Conservation (phyloP, 2,113 vertebrate species). For the Rhinolophus ferrumequinum region DNA sequence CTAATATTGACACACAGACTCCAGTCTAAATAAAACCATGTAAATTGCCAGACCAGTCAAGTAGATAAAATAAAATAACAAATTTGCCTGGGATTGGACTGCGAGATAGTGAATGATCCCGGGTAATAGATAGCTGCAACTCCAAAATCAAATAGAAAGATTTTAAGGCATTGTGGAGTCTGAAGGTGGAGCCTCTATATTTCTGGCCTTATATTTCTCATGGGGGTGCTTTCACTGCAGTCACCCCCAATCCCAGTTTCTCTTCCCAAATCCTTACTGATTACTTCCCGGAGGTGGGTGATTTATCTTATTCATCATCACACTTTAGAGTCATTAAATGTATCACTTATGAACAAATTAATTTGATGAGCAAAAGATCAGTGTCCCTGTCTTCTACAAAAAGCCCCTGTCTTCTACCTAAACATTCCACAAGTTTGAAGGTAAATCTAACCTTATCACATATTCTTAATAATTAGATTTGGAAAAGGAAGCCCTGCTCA, state of each 20-base stretch:
- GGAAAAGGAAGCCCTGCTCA: background rate
- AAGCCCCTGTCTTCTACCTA: background rate
- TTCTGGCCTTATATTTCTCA: background rate
- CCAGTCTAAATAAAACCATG: background rate
- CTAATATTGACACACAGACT: background rate
- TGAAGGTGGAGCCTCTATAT: background rate
- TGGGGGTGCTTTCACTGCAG: background rate
- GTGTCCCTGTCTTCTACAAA: no score
- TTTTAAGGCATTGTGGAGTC: background rate
- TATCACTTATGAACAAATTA: background rate
- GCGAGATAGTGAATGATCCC: background rate
- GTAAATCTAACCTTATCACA: background rate
- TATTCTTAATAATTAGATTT: background rate
- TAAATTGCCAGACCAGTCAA: background rate
- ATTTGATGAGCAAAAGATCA: conserved; percentile 28
- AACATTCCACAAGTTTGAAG: background rate
- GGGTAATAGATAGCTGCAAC: background rate
- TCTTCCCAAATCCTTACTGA: background rate
- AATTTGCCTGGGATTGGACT: background rate
- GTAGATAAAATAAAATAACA: background rate
- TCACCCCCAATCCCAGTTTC: background rate
- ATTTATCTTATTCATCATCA: background rate
- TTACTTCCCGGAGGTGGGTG: background rate
- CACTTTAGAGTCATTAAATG: background rate
- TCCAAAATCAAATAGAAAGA: background rate